Evolutionary conservation across 2,797 vertebrate genomes (phyloP).

Genomic region (Champsocephalus esox): DNA sequence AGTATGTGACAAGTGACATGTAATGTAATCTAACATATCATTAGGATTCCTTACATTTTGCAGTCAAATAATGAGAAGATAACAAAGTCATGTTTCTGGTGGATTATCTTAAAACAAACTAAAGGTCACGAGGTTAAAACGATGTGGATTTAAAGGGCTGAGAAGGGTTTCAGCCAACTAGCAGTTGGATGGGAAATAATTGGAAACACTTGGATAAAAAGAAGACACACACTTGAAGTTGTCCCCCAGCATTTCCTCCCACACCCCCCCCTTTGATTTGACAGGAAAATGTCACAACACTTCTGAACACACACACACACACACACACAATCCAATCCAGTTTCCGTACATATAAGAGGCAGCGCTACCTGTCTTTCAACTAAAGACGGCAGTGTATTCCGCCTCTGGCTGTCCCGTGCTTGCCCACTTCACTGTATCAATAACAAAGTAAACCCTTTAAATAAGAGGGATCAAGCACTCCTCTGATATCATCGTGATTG

Average conservation of each 20-base stretch:
- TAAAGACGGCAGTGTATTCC: constrained; percentile 18
- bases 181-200: background rate
- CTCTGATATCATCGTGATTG: constrained; percentile 75
- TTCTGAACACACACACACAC: constrained; percentile 12
- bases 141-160: background rate
- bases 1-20: too few species aligned
- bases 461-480: constrained; percentile 70
- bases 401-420: constrained; percentile 59
- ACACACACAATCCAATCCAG: constrained; percentile 38
- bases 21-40: too few species aligned
- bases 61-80: background rate
- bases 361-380: constrained; percentile 55
- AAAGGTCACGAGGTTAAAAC: background rate
- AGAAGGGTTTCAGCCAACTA: background rate
- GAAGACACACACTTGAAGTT: constrained; percentile 23
- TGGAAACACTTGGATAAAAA: background rate
- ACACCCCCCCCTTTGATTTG: constrained; percentile 54
- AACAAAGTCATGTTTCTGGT: background rate
- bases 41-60: background rate
- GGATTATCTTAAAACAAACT: constrained; percentile 2
- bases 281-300: constrained; percentile 54
- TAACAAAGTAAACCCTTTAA: constrained; percentile 75
- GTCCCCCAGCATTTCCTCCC: constrained; percentile 36
- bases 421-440: constrained; percentile 69
- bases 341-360: constrained; percentile 53